These are phyloP conservation scores for Xylophagus ater DNA, from an alignment of 2,888 invertebrate species.

Conservation along the genomic window DNA sequence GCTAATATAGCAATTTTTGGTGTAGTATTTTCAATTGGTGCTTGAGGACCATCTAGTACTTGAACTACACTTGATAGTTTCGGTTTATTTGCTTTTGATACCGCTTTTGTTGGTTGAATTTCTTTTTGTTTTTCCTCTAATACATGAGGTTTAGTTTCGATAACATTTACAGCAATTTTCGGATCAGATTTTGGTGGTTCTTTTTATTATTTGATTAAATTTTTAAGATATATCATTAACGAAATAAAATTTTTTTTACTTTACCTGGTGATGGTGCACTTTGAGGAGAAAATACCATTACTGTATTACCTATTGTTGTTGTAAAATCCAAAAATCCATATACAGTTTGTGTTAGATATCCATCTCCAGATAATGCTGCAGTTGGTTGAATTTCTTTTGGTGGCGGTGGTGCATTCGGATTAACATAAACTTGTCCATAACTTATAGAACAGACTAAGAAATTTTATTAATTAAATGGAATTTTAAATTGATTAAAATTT, in stretches of 20 bases:
- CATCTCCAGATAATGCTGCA: conserved; percentile 17
- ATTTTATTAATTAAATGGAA: neutral
- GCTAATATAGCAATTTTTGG: conserved; percentile 39
- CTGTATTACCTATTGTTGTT: conserved; percentile 85
- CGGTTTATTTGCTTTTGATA: conserved; percentile 13
- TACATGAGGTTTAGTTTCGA: conserved; percentile 21
- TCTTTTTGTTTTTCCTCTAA: conserved; percentile 15
- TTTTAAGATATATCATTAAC: too few species aligned
- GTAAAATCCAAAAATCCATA: conserved; percentile 91
- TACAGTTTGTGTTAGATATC: conserved; percentile 74
- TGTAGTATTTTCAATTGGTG: conserved; percentile 16
- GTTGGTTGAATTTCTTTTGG: conserved; percentile 10
- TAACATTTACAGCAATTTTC: conserved; percentile 18
- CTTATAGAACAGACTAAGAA: conserved; percentile 1
- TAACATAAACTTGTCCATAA: conserved; percentile 15
- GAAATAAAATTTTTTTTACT: too few species aligned
- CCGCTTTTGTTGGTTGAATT: conserved; percentile 19
- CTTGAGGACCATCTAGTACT: conserved; percentile 17
- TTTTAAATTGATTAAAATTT: neutral
- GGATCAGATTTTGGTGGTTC: conserved; percentile 15
- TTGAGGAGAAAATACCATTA: conserved; percentile 89
- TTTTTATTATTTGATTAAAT: conserved; percentile 1
- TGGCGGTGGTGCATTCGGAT: conserved; percentile 13
- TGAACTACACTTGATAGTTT: conserved; percentile 21
- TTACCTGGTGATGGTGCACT: conserved; percentile 63